Percentiles rank a stretch among this genome's conserved stretches.
Evolutionary conservation across 2,113 vertebrate species (phyloP).

Genomic region (Scatophagus argus): DNA sequence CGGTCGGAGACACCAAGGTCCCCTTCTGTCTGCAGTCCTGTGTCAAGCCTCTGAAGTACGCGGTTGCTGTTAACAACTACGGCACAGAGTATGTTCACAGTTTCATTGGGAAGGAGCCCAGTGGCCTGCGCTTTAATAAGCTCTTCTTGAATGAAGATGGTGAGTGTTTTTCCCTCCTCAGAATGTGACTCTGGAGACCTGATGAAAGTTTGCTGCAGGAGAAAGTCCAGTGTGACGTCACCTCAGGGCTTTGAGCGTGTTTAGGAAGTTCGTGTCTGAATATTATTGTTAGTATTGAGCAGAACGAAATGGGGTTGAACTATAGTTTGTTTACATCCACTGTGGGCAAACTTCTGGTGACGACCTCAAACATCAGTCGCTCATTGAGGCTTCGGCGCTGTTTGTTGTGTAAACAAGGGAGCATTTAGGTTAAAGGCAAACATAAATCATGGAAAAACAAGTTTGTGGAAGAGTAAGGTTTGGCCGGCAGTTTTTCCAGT

Average conservation of each 20-base stretch:
- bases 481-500: background rate
- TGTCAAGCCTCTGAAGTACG: slow-evolving; percentile 97
- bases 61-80: slow-evolving; percentile 94
- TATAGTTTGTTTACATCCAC: background rate
- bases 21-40: slow-evolving; percentile 99
- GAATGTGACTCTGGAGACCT: no score
- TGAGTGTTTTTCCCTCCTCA: slow-evolving; percentile 76
- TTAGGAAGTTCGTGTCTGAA: background rate
- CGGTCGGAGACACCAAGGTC: slow-evolving; percentile 96
- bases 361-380: background rate
- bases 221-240: background rate
- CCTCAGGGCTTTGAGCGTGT: background rate
- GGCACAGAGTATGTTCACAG: slow-evolving; percentile 95
- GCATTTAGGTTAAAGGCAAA: background rate
- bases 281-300: background rate
- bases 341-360: background rate
- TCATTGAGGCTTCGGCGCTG: background rate
- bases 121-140: slow-evolving; percentile 97
- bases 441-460: no score
- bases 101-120: slow-evolving; percentile 98
- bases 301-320: background rate
- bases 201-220: background rate
- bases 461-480: no score
- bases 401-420: background rate
- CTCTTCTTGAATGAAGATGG: slow-evolving; percentile 97